Conservation (phyloP, 2,113 vertebrate species). For the Opisthocomus hoazin region DNA sequence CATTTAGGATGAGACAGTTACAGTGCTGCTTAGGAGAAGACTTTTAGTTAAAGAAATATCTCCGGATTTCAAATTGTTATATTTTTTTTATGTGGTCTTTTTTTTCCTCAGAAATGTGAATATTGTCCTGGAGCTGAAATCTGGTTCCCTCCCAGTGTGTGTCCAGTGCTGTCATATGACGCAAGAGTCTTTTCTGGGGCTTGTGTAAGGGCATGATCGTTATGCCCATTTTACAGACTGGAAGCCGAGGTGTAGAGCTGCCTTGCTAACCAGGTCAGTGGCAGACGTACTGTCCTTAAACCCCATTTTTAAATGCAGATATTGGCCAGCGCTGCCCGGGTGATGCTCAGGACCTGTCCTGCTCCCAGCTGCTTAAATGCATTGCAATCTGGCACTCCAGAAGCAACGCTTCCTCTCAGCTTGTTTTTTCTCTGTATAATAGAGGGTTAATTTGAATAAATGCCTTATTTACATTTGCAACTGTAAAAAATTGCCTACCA, state of each 20-base stretch:
- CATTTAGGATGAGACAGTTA: background rate
- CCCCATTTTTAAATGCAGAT: background rate
- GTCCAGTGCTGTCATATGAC: background rate
- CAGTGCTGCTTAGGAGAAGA: background rate
- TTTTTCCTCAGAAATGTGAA: background rate
- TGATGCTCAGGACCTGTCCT: background rate
- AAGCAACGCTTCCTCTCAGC: background rate
- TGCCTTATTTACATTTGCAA: conserved; percentile 23
- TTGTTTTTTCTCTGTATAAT: background rate
- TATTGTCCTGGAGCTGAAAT: background rate
- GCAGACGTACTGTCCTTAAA: background rate
- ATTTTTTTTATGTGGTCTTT: background rate
- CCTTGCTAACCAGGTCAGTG: background rate
- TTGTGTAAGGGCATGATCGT: background rate
- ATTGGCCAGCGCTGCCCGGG: background rate
- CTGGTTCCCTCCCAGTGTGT: background rate
- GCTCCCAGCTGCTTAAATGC: background rate
- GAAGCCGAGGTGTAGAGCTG: background rate
- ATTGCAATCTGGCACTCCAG: background rate
- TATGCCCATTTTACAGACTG: background rate
- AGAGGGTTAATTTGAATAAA: conserved; percentile 32
- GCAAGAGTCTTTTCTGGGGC: background rate
- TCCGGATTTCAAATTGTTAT: background rate
- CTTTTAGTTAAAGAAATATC: background rate
- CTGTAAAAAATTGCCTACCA: conserved; percentile 24